Percentiles rank a stretch among this genome's conserved stretches.
phyloP scores from a whole-genome alignment of 2,888 invertebrate species.

The Choreutis nemorana region DNA sequence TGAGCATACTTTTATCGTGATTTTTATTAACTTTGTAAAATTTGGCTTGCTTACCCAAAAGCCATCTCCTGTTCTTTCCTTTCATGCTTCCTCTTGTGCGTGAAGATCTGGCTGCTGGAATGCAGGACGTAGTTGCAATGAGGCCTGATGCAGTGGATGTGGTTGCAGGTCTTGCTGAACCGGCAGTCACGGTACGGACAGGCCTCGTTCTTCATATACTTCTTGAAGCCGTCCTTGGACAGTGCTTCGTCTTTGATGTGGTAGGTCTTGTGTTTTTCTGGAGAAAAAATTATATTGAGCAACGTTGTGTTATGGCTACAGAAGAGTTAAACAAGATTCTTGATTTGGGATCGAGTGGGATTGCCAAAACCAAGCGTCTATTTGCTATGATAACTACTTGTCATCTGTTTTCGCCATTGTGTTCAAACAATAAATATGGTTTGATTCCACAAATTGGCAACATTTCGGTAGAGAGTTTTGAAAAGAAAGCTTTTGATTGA shows the following conservation, averaged over 20 bases:
- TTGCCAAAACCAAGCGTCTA: too few species aligned
- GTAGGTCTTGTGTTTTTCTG: slow-evolving; percentile 98
- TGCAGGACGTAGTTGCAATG: slow-evolving; percentile 96
- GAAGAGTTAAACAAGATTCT: too few species aligned
- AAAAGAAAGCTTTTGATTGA: neutral
- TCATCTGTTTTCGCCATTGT: too few species aligned
- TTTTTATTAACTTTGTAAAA: too few species aligned
- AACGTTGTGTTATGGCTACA: too few species aligned
- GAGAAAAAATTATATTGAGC: slow-evolving; percentile 17
- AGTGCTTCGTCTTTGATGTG: slow-evolving; percentile 97
- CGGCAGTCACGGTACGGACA: slow-evolving; percentile 93
- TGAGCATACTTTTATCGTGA: too few species aligned
- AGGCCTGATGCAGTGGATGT: slow-evolving; percentile 96
- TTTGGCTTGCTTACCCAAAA: slow-evolving; percentile 83
- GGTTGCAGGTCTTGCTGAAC: slow-evolving; percentile 95
- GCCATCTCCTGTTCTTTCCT: slow-evolving; percentile 90
- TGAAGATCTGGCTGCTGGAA: slow-evolving; percentile 95
- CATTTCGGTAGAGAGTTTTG: too few species aligned
- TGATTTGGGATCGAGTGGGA: too few species aligned
- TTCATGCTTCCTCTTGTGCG: slow-evolving; percentile 97
- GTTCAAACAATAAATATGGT: too few species aligned
- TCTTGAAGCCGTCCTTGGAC: slow-evolving; percentile 96
- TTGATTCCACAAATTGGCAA: too few species aligned
- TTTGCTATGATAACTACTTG: too few species aligned
- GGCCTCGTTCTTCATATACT: slow-evolving; percentile 96